Evolutionary conservation across 1,140 invertebrate genomes (phyloP).

Genomic region (Gryon sp.): DNA sequence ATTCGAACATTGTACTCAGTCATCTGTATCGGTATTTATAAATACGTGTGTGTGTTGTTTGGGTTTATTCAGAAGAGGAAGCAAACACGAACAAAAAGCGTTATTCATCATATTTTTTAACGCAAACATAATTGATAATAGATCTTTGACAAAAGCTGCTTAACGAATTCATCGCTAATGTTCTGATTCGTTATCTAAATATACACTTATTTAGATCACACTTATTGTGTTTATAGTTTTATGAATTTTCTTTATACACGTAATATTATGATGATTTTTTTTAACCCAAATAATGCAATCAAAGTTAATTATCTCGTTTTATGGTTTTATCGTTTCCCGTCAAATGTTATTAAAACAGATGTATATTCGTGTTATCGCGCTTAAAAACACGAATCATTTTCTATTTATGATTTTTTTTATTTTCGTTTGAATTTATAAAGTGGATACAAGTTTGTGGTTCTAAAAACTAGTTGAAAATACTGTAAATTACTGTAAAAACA

Average conservation of each 20-base stretch:
- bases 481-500: no score
- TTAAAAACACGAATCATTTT: neutral
- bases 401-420: no score
- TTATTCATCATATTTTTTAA: conserved; percentile 4
- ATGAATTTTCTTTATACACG: neutral
- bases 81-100: conserved; percentile 3
- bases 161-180: conserved; percentile 6
- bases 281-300: conserved; percentile 7
- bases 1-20: conserved; percentile 12
- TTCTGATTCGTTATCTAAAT: conserved; percentile 26
- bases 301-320: conserved; percentile 12
- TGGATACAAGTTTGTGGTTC: no score
- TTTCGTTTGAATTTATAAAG: neutral
- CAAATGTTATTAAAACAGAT: neutral
- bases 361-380: neutral
- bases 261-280: neutral
- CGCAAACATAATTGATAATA: conserved; percentile 26
- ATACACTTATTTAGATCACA: neutral
- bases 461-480: no score
- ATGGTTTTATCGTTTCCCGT: conserved; percentile 19
- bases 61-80: neutral
- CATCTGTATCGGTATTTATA: no score
- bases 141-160: conserved; percentile 16
- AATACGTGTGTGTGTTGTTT: no score
- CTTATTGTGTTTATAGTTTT: conserved; percentile 8